A percentile compares a stretch with the other conserved stretches of the same genome.
Evolutionary conservation across 2,888 invertebrate species (phyloP).

Genomic region (Geophilus truncorum): DNA sequence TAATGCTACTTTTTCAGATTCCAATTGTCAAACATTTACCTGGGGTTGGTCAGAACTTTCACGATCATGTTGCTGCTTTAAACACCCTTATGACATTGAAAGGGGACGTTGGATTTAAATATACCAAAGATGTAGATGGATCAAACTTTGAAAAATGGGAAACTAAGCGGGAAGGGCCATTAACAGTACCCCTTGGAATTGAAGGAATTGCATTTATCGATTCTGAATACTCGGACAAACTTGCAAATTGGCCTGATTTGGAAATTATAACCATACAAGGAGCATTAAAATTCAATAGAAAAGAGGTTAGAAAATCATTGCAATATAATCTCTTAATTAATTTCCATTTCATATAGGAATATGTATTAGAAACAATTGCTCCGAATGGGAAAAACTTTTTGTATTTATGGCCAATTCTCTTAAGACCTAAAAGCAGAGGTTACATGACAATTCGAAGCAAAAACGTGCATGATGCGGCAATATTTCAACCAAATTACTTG

Average conservation of each 20-base stretch:
- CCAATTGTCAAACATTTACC: conserved; percentile 51
- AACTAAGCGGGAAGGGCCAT: conserved; percentile 25
- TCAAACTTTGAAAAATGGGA: not conserved
- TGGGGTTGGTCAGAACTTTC: conserved; percentile 53
- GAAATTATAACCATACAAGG: not conserved
- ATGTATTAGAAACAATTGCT: not conserved
- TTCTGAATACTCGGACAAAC: conserved; percentile 13
- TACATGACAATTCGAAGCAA: conserved; percentile 60
- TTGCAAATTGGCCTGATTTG: conserved; percentile 32
- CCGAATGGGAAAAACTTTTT: not conserved
- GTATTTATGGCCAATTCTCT: not conserved
- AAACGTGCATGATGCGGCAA: conserved; percentile 79
- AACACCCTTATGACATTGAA: conserved; percentile 29
- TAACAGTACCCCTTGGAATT: conserved; percentile 23
- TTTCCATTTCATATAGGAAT: not conserved
- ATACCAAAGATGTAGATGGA: not conserved
- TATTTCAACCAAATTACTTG: conserved; percentile 89
- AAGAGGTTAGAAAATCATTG: not conserved
- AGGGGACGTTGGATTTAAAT: not conserved
- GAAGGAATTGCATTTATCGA: conserved; percentile 33
- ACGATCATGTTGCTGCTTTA: conserved; percentile 48
- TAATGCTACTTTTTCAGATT: conserved; percentile 43
- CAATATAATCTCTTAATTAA: not conserved
- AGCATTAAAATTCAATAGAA: not conserved
- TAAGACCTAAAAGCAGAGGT: not conserved